These are phyloP conservation scores for Pelochelys cantorii DNA, from an alignment of 2,797 vertebrate species.

Conservation along the genomic window DNA sequence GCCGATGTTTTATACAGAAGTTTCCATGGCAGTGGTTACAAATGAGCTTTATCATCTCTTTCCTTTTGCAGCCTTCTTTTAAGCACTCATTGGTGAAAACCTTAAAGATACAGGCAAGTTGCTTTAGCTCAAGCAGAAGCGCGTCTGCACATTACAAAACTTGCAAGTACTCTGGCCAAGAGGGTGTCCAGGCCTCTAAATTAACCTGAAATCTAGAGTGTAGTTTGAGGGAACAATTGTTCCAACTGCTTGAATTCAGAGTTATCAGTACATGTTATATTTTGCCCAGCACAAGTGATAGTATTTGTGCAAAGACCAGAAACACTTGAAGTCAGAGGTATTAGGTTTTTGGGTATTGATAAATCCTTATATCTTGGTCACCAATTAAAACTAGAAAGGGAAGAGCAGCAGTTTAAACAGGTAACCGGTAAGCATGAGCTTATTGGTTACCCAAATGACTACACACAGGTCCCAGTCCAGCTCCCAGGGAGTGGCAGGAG, in stretches of 20 bases:
- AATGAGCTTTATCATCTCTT: conserved; percentile 90
- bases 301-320: too few species aligned
- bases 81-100: conserved; percentile 92
- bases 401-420: too few species aligned
- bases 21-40: conserved; percentile 90
- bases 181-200: not conserved
- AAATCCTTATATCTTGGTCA: not conserved
- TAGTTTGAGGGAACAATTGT: not conserved
- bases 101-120: conserved; percentile 70
- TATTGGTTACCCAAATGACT: too few species aligned
- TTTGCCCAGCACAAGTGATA: too few species aligned
- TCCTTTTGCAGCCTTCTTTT: conserved; percentile 91
- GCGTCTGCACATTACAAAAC: not conserved
- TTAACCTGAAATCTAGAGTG: not conserved
- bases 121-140: not conserved
- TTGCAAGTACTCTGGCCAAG: rapidly evolving
- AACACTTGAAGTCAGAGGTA: not conserved
- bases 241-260: too few species aligned
- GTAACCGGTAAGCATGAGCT: too few species aligned
- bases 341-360: not conserved
- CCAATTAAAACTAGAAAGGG: not conserved
- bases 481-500: too few species aligned
- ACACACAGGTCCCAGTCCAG: too few species aligned
- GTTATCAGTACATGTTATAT: too few species aligned
- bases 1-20: conserved; percentile 94